These are phyloP conservation scores for Prosapia bicincta DNA, from an alignment of 2,888 invertebrate species.

Conservation along the genomic window DNA sequence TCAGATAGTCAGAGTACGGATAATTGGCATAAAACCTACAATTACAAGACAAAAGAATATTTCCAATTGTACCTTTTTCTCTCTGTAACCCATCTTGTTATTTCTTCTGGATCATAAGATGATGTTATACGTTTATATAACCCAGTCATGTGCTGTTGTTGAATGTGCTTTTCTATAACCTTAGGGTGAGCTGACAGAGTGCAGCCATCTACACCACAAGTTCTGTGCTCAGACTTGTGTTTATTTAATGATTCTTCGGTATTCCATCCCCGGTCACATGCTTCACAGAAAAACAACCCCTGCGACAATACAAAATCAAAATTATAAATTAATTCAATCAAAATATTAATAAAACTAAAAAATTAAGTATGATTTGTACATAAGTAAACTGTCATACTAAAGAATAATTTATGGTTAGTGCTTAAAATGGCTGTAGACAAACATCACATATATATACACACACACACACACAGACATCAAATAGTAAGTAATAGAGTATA, in stretches of 20 bases:
- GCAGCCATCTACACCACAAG: conserved; percentile 79
- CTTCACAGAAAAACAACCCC: conserved; percentile 61
- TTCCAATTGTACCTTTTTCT: conserved; percentile 62
- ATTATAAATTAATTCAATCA: too few species aligned
- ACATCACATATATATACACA: too few species aligned
- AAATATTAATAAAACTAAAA: too few species aligned
- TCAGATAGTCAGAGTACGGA: too few species aligned
- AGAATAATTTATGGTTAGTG: too few species aligned
- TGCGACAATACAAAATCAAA: conserved; percentile 5
- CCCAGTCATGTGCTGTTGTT: conserved; percentile 80
- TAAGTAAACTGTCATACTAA: too few species aligned
- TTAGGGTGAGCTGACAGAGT: conserved; percentile 73
- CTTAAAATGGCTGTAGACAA: too few species aligned
- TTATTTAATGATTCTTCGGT: conserved; percentile 55
- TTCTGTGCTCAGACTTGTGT: conserved; percentile 71
- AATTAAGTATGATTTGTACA: too few species aligned
- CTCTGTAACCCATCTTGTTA: conserved; percentile 79
- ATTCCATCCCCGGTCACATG: conserved; percentile 75
- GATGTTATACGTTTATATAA: conserved; percentile 74
- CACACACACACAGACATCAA: too few species aligned
- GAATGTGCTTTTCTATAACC: conserved; percentile 75
- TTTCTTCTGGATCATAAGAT: conserved; percentile 73
- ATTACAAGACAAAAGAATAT: too few species aligned
- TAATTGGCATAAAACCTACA: too few species aligned
- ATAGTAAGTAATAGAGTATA: too few species aligned